These are phyloP conservation scores for Romanogobio albipinnatus DNA, from an alignment of 2,113 vertebrate species.

Conservation along the genomic window DNA sequence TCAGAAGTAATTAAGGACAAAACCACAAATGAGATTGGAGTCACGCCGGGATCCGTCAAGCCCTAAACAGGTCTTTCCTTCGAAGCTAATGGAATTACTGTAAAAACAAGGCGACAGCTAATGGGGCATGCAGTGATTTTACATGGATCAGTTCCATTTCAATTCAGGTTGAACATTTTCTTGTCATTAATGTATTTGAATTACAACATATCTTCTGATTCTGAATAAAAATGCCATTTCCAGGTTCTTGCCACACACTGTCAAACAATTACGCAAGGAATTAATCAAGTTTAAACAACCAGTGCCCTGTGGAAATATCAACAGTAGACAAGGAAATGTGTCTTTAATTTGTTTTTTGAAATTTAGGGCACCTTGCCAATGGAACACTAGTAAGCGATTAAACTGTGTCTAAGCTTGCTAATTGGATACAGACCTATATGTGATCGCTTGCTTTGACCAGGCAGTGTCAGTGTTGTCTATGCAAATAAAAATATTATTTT, in stretches of 20 bases:
- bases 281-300: not conserved
- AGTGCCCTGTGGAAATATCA: not conserved
- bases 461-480: not conserved
- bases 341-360: not conserved
- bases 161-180: not conserved
- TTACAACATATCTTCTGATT: not conserved
- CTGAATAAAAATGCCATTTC: not conserved
- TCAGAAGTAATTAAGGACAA: constrained; percentile 41
- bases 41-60: constrained; percentile 14
- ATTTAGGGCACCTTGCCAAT: not conserved
- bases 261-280: not conserved
- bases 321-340: not conserved
- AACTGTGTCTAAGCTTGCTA: constrained; percentile 22
- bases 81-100: constrained; percentile 48
- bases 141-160: not conserved
- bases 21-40: constrained; percentile 42
- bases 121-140: not conserved
- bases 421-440: not conserved
- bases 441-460: not conserved
- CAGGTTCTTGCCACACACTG: not conserved
- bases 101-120: constrained; percentile 33
- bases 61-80: constrained; percentile 24
- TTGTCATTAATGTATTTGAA: not conserved
- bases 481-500: not conserved
- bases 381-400: constrained; percentile 1